Percentiles rank a stretch among this genome's conserved stretches.
phyloP scores from a whole-genome alignment of 2,888 invertebrate genomes.

The Ochropacha duplaris region DNA sequence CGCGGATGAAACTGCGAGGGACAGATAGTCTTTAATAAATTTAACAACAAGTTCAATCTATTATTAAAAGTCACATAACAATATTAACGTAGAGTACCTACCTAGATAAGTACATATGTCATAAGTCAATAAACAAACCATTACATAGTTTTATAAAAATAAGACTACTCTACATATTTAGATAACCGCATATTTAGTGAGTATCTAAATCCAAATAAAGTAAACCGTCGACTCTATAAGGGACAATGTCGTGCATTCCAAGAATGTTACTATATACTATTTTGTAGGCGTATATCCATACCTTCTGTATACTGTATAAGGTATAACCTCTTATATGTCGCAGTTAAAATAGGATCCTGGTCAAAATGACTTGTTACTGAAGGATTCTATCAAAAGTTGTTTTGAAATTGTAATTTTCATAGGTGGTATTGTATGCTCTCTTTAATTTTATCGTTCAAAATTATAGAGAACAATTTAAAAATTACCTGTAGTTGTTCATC shows the following conservation, averaged over 20 bases:
- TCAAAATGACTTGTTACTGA: background rate
- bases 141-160: background rate
- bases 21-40: no score
- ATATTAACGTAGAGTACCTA: background rate
- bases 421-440: no score
- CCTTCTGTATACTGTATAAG: background rate
- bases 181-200: background rate
- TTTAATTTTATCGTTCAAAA: no score
- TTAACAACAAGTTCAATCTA: no score
- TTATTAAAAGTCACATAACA: no score
- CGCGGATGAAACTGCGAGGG: no score
- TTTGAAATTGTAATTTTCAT: no score
- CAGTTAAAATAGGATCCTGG: background rate
- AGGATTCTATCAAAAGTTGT: no score
- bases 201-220: background rate
- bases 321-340: background rate
- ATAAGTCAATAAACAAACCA: background rate
- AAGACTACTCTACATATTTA: background rate
- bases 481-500: no score
- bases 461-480: no score
- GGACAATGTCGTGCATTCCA: constrained; percentile 30
- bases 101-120: background rate
- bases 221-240: constrained; percentile 31
- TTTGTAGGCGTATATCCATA: background rate
- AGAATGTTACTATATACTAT: constrained; percentile 19